Percentiles rank a stretch among this genome's conserved stretches.
phyloP scores from a whole-genome alignment of 1,140 invertebrate species.

The Pseudomyrmex sp. region DNA sequence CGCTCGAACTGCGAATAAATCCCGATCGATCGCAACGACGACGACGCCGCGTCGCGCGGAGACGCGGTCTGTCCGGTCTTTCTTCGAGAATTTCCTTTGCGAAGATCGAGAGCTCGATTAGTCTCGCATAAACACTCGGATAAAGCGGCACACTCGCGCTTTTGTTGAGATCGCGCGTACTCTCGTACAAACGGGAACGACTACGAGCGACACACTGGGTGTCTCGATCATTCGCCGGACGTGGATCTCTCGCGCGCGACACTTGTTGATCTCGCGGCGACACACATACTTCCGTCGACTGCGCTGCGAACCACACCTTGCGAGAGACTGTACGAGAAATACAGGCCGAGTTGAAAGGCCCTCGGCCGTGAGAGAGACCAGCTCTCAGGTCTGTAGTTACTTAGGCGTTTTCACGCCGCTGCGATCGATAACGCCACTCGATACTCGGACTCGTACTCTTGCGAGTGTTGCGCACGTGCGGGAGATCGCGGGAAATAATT shows the following conservation, averaged over 20 bases:
- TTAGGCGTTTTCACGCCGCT: too few species aligned
- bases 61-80: slow-evolving; percentile 1
- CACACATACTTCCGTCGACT: slow-evolving; percentile 74
- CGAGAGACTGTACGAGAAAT: slow-evolving; percentile 74
- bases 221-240: slow-evolving; percentile 62
- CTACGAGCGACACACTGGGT: slow-evolving; percentile 9
- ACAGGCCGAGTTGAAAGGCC: slow-evolving; percentile 78
- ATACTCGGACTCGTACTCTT: neutral
- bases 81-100: neutral
- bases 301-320: slow-evolving; percentile 77
- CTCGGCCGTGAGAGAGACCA: slow-evolving; percentile 76
- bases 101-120: neutral
- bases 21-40: neutral
- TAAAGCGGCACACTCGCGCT: neutral
- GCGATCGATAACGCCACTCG: slow-evolving; percentile 6
- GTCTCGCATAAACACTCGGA: neutral
- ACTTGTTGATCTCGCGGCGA: slow-evolving; percentile 73
- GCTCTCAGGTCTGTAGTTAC: slow-evolving; percentile 70
- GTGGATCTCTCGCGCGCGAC: slow-evolving; percentile 62
- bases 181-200: neutral
- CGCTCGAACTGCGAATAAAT: neutral
- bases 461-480: too few species aligned
- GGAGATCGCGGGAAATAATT: too few species aligned
- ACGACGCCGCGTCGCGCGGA: neutral
- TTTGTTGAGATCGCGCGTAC: neutral